phyloP scores from a whole-genome alignment of 1,140 invertebrate genomes.

The Conus ventricosus region DNA sequence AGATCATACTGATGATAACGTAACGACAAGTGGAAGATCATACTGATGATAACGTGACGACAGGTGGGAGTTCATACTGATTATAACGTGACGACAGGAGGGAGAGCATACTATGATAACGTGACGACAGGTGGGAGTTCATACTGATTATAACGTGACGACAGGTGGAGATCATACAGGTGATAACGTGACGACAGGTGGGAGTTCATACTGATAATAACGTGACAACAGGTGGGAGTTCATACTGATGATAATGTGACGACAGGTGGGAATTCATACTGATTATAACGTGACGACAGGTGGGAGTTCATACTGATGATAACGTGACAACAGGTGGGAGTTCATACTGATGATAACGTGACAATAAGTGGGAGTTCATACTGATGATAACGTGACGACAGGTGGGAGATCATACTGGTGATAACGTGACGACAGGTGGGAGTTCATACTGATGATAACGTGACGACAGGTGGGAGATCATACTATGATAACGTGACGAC shows the following conservation, averaged over 20 bases:
- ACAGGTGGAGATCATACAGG: too few species aligned
- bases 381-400: neutral
- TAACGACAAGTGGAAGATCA: too few species aligned
- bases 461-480: neutral
- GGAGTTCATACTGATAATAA: neutral
- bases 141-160: too few species aligned
- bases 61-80: too few species aligned
- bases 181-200: neutral
- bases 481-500: neutral
- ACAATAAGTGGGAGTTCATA: neutral
- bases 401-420: neutral
- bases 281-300: neutral
- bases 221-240: constrained; percentile 39
- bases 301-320: neutral
- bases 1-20: too few species aligned
- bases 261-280: neutral
- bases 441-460: neutral
- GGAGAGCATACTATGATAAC: too few species aligned
- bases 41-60: too few species aligned
- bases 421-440: too few species aligned
- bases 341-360: too few species aligned
- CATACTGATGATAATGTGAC: neutral
- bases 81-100: too few species aligned
- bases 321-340: neutral
- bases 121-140: too few species aligned